A percentile compares a stretch with the other conserved stretches of the same genome.
Conservation (phyloP, 2,888 invertebrate genomes). For the Caenorhabditis afra region DNA sequence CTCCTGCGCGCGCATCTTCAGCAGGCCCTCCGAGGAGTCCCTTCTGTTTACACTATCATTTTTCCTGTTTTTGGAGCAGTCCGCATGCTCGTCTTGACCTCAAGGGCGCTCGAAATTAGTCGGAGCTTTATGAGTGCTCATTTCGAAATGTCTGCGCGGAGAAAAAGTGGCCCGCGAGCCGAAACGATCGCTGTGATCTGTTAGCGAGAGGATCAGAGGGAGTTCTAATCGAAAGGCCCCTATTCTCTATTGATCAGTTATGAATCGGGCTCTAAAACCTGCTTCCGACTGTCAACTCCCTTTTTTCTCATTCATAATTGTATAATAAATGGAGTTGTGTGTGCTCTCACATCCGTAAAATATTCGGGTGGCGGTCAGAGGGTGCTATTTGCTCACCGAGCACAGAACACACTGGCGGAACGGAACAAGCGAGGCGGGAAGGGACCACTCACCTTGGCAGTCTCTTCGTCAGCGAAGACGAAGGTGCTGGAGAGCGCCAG, state of each 20-base stretch:
- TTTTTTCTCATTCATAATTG: slow-evolving; percentile 8
- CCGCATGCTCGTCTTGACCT: slow-evolving; percentile 15
- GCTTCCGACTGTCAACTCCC: background rate
- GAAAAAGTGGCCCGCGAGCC: background rate
- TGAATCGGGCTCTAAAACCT: background rate
- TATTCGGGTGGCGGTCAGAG: slow-evolving; percentile 3
- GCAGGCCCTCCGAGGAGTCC: slow-evolving; percentile 7
- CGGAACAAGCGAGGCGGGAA: background rate
- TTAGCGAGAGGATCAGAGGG: background rate
- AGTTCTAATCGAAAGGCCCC: background rate
- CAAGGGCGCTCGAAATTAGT: slow-evolving; percentile 2
- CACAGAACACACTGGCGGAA: slow-evolving; percentile 6
- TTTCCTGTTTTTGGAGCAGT: slow-evolving; percentile 47
- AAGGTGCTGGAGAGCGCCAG: slow-evolving; percentile 54
- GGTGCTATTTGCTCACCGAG: slow-evolving; percentile 13
- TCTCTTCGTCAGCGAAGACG: slow-evolving; percentile 56
- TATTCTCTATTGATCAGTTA: background rate
- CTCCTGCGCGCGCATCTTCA: slow-evolving; percentile 33
- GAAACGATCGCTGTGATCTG: background rate
- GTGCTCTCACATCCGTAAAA: slow-evolving; percentile 7
- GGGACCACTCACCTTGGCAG: slow-evolving; percentile 41
- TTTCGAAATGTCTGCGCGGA: too few relatives aligned
- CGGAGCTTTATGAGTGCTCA: background rate
- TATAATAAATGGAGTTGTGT: slow-evolving; percentile 12
- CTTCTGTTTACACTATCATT: slow-evolving; percentile 51